A percentile compares a stretch with the other conserved stretches of the same genome.
These are phyloP conservation scores for Puntigrus tetrazona DNA, from an alignment of 2,113 vertebrate genomes.

Conservation along the genomic window DNA sequence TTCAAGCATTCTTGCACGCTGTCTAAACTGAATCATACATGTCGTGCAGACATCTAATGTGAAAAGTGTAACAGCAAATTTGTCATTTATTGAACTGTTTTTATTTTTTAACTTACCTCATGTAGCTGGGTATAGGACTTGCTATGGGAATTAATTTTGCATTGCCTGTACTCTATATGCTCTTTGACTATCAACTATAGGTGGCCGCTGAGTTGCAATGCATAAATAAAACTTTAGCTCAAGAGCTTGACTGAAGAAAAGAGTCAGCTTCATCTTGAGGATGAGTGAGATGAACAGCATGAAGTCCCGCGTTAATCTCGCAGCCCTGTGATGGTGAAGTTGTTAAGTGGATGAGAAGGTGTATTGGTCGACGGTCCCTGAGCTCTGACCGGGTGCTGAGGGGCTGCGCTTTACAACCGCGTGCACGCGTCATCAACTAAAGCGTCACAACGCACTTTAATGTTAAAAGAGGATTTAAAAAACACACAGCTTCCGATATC, in stretches of 20 bases:
- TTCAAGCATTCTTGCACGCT: too few species aligned
- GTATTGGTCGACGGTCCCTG: conserved; percentile 59
- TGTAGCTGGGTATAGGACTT: too few species aligned
- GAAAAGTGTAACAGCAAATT: too few species aligned
- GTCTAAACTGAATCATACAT: too few species aligned
- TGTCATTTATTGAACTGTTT: too few species aligned
- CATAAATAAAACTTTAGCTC: background rate
- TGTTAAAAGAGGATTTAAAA: background rate
- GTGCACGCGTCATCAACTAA: background rate
- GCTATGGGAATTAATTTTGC: too few species aligned
- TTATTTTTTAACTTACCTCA: too few species aligned
- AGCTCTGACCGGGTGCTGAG: conserved; percentile 81
- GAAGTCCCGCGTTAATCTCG: background rate
- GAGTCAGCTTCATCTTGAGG: background rate
- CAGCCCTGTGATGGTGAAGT: background rate
- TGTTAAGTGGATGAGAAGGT: background rate
- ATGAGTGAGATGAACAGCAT: too few species aligned
- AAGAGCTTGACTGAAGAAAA: background rate
- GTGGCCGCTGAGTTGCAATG: too few species aligned
- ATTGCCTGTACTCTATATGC: too few species aligned
- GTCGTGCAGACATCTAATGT: too few species aligned
- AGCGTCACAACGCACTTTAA: background rate
- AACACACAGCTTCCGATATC: background rate
- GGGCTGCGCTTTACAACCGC: background rate
- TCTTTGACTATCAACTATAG: too few species aligned